Evolutionary conservation across 2,797 vertebrate genomes (phyloP), one percentile per base, ranked within the genome.

Genomic region (Emydoidea blandingii): DNA sequence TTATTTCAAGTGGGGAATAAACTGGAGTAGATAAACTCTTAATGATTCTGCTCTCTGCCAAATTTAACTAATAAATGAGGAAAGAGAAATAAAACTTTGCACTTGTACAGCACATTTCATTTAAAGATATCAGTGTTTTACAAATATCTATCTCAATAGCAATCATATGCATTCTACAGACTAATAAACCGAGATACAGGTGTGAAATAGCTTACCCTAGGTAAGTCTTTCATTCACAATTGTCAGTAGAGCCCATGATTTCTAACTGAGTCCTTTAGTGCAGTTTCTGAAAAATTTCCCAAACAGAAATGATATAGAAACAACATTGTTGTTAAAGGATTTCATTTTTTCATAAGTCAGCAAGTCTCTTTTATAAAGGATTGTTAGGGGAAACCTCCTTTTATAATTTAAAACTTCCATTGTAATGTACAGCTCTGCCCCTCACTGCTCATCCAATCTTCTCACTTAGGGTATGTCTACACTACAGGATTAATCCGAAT

Each of bases 1-100:
- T 86, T 93, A 93, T 93, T 88, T 94, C 2, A 76, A 87, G 12
- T 83, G 31, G 1, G 1, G 89, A 44, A 83, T 90, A 87, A 90
- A 52, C 65, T 74, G 29, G 34, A 94, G 10, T 8, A 95, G 85
- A 76, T 81, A 91, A 86, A 72, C 19, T 41, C 37, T 25, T 41
- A 72, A 72, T 74, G 23, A 76, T 44, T 76, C 25, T 68, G 4
- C 8, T 68, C 9, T 68, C n/a, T 68, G 34, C 34, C n/a, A 72
- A 41, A 72, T 72, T 41, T 23, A 72, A 68, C 34, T 68, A 68
- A 12, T 37, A 72, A 72, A 72, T 72, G 19, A 72, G 19, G 65
- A 72, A 41, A 25, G n/a, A 72, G n/a, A 72, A 21, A 72, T 41
- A 72, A 21, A 72, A 23, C 14, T 72, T 72, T 41, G 19, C 19